Conservation (phyloP, 2,797 vertebrate genomes). For the Typhlichthys eigenmanni region DNA sequence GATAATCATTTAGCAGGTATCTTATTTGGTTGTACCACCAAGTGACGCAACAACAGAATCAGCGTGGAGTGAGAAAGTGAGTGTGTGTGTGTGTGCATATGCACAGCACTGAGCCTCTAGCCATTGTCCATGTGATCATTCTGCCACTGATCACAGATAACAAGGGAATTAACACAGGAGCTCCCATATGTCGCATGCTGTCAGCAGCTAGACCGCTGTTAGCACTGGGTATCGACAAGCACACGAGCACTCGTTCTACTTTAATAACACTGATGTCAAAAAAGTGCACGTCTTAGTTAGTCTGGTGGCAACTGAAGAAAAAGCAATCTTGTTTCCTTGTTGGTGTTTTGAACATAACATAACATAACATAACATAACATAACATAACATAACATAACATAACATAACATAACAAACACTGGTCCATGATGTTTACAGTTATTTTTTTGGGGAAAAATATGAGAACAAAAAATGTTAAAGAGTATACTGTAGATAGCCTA, state of each 20-base stretch:
- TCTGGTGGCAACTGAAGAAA: neutral
- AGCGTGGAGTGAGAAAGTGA: too few relatives aligned
- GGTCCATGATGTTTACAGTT: too few relatives aligned
- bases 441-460: too few relatives aligned
- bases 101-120: neutral
- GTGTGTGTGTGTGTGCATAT: too few relatives aligned
- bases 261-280: neutral
- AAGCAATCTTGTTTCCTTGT: neutral
- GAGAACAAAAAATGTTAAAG: too few relatives aligned
- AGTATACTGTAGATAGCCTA: too few relatives aligned
- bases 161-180: constrained; percentile 3
- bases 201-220: constrained; percentile 17
- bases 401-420: too few relatives aligned
- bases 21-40: too few relatives aligned
- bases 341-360: neutral
- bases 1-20: too few relatives aligned
- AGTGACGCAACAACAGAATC: too few relatives aligned
- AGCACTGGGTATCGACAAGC: constrained; percentile 1
- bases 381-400: too few relatives aligned
- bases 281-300: neutral
- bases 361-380: too few relatives aligned
- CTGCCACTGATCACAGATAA: constrained; percentile 23
- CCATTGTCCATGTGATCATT: neutral
- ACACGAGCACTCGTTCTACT: neutral
- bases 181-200: neutral